These are phyloP conservation scores for Atherinomorus stipes DNA, from an alignment of 2,113 vertebrate species.

Conservation along the genomic window DNA sequence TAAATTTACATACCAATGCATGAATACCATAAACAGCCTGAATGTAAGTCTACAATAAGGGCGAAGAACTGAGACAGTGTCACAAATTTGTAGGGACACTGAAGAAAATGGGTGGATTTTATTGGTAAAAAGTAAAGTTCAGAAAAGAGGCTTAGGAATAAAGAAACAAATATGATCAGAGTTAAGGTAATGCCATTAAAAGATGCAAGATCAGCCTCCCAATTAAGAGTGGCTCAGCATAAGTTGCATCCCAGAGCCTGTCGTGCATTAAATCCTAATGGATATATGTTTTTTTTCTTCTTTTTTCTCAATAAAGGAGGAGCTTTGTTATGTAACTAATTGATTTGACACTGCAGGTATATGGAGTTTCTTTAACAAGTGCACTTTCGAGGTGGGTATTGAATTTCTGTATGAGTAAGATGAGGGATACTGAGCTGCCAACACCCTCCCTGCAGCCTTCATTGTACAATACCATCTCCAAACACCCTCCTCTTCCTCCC, in stretches of 20 bases:
- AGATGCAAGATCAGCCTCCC: neutral
- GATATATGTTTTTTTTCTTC: conserved; percentile 19
- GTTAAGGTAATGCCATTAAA: neutral
- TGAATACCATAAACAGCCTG: conserved; percentile 49
- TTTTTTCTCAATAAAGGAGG: conserved; percentile 11
- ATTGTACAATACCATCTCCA: neutral
- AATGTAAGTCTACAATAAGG: conserved; percentile 50
- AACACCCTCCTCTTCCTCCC: conserved; percentile 3
- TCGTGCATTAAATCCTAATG: conserved; percentile 15
- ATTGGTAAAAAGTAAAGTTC: conserved; percentile 8
- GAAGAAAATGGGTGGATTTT: conserved; percentile 16
- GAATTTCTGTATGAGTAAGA: conserved; percentile 34
- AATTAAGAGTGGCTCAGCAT: neutral
- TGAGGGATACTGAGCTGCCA: conserved; percentile 32
- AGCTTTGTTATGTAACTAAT: conserved; percentile 51
- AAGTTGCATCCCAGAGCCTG: neutral
- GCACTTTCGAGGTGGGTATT: conserved; percentile 11
- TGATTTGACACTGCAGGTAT: conserved; percentile 56
- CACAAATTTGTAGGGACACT: conserved; percentile 8
- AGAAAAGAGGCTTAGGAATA: conserved; percentile 9
- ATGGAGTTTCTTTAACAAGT: conserved; percentile 47
- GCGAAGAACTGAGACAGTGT: conserved; percentile 4
- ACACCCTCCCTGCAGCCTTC: conserved; percentile 28
- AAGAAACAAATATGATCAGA: neutral
- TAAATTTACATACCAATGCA: conserved; percentile 81